Conservation (phyloP, 2,888 invertebrate species). For the Ornithoptera alexandrae region DNA sequence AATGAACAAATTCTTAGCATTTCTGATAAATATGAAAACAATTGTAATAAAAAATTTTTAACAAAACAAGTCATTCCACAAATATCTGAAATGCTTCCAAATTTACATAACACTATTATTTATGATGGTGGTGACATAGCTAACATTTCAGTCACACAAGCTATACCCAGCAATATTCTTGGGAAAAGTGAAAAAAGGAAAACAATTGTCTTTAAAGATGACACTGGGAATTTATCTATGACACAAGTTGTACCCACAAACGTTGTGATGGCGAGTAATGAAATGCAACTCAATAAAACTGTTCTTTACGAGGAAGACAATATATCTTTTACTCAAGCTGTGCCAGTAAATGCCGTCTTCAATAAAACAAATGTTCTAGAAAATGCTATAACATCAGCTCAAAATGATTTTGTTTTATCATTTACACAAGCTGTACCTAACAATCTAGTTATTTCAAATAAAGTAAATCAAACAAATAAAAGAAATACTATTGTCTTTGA, state of each 20-base stretch:
- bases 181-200: conserved; percentile 31
- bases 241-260: conserved; percentile 37
- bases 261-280: conserved; percentile 23
- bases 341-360: conserved; percentile 29
- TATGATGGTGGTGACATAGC: conserved; percentile 16
- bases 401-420: conserved; percentile 26
- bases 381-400: conserved; percentile 4
- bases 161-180: conserved; percentile 30
- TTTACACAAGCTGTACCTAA: conserved; percentile 41
- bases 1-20: conserved; percentile 5
- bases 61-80: conserved; percentile 7
- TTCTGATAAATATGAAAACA: background rate
- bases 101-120: conserved; percentile 19
- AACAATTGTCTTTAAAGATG: conserved; percentile 40
- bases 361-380: conserved; percentile 13
- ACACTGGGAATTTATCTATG: conserved; percentile 37
- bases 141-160: conserved; percentile 26
- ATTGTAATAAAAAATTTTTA: background rate
- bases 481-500: conserved; percentile 37
- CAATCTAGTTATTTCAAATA: conserved; percentile 29
- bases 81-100: conserved; percentile 14
- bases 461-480: conserved; percentile 28
- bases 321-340: conserved; percentile 37
- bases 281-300: conserved; percentile 34
- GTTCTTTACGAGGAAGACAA: conserved; percentile 36